A percentile compares a stretch with the other conserved stretches of the same genome.
These are phyloP conservation scores for Muscicapa adusta DNA, from an alignment of 2,113 vertebrate species.

Conservation along the genomic window DNA sequence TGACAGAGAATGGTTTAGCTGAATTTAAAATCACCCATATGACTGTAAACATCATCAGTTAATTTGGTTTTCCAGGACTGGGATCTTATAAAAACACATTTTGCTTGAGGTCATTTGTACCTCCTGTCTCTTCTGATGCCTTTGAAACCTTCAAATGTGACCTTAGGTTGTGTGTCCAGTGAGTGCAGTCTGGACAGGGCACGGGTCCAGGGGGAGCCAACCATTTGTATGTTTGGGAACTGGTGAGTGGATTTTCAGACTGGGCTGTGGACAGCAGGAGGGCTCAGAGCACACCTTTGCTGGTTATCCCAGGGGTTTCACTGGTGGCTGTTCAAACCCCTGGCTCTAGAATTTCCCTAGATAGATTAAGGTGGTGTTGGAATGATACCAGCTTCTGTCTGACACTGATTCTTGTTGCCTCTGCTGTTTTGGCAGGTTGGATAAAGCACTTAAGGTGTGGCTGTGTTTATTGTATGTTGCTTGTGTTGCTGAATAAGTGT, in stretches of 20 bases:
- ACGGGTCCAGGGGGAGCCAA: neutral
- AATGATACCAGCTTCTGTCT: neutral
- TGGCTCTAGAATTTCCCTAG: neutral
- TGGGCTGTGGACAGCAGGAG: neutral
- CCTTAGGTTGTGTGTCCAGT: neutral
- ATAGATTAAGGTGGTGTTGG: neutral
- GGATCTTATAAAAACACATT: neutral
- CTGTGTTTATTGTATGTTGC: neutral
- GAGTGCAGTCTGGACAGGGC: fast-evolving
- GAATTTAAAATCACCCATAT: fast-evolving
- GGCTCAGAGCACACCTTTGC: neutral
- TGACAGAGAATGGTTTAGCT: neutral
- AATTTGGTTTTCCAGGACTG: neutral
- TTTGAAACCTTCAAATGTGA: neutral
- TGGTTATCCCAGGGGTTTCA: neutral
- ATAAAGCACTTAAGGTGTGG: neutral
- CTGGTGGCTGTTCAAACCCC: neutral
- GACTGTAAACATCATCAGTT: neutral
- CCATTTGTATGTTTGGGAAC: neutral
- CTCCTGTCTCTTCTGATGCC: neutral
- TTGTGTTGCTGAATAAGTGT: neutral
- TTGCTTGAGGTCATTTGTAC: neutral
- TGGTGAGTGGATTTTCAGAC: neutral
- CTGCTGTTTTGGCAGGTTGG: neutral
- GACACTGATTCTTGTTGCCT: neutral